Evolutionary conservation across 2,888 invertebrate genomes (phyloP), one percentile per base, ranked within the genome.

Genomic region (Drosophila cyrtoloma): DNA sequence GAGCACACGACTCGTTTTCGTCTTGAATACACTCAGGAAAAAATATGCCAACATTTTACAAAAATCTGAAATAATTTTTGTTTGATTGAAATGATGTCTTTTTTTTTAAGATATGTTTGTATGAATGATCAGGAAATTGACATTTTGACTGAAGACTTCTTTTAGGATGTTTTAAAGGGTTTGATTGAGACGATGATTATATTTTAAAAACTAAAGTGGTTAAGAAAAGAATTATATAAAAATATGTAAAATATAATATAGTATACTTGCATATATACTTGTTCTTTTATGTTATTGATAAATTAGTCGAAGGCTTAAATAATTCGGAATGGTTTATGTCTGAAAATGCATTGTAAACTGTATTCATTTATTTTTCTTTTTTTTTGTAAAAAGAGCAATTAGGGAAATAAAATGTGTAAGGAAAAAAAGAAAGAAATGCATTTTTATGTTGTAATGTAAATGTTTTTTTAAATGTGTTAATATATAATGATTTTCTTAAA

Each of bases 1-100:
- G 77, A 58, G 61, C 79, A 76, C 74, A 67, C 66, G 79, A 71
- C 60, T 82, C 79, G 52, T 71, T 71, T 71, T 71, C 77, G 71
- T 65, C 55, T 63, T 47, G 78, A 42, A 55, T 19, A 16, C 58
- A 58, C 58, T 32, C 19, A 1, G 5, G 6, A 44, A 58, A 57
- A 58, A 32, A 3, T 14, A 19, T 22, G 5, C 6, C 2, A 16
- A 10, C 3, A 16, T 22, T n/a, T n/a, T 5, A n/a, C 5, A 19
- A 19, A 51, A 19, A 26, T 16, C 0, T 10, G 0, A 14, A 53
- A 10, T 14, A 3, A 1, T 32, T 19, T 12, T 51, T 30, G 1
- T 42, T n/a, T 19, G 39, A 39, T 39, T 39, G 9, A 39, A 9
- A 5, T 0, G 5, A n/a, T 39, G 7, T 42, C n/a, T n/a, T n/a